A percentile compares a stretch with the other conserved stretches of the same genome.
phyloP scores from a whole-genome alignment of 2,113 vertebrate species.

The Anoura caudifer region DNA sequence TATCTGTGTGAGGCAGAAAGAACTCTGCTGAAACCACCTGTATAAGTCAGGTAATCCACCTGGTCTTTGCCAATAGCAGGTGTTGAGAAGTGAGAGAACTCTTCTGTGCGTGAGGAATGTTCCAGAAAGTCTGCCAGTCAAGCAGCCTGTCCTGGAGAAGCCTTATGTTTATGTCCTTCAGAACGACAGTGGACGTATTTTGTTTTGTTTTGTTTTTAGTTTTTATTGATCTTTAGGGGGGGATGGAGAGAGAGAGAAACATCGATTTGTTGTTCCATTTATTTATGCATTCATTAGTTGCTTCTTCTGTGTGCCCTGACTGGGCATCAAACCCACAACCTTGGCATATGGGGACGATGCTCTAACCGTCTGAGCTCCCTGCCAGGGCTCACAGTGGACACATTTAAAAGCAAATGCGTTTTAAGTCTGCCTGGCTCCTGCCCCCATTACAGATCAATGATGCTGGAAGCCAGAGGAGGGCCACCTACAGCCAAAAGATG shows the following conservation, averaged over 20 bases:
- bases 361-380: too few species aligned
- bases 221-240: too few species aligned
- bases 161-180: background rate
- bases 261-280: too few species aligned
- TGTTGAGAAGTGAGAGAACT: too few species aligned
- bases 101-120: accelerated
- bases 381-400: too few species aligned
- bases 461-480: background rate
- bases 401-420: background rate
- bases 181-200: background rate
- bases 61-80: background rate
- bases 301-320: too few species aligned
- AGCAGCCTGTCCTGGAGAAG: background rate
- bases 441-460: background rate
- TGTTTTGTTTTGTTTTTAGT: too few species aligned
- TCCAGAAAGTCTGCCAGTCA: accelerated
- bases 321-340: too few species aligned
- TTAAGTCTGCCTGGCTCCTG: background rate
- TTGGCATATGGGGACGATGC: too few species aligned
- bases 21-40: background rate
- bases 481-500: background rate
- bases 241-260: too few species aligned
- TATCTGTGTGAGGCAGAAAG: background rate
- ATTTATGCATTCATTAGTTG: too few species aligned
- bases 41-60: background rate